Evolutionary conservation across 2,113 vertebrate genomes (phyloP), one percentile per base, ranked within the genome.

Genomic region (Noturus placidus): DNA sequence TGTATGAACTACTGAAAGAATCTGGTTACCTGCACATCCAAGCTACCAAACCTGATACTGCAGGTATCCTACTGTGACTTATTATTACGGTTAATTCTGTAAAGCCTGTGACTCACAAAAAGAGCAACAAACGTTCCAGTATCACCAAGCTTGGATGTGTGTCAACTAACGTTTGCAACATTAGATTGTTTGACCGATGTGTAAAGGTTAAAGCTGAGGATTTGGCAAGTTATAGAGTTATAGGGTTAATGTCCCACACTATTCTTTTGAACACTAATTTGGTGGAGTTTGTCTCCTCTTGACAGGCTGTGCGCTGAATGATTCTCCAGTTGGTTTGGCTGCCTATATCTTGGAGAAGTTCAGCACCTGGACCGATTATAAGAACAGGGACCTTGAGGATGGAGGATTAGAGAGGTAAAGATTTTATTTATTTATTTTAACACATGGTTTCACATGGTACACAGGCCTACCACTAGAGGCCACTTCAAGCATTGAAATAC

Each of bases 321-420:
- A 97, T 90, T 97, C 96, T 35, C 97, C 97, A 0, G 95, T 96
- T 3, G 97, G 96, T 27, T 93, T 98, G 89, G 97, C 96, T 84
- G 96, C 97, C 11, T 98, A 97, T 83, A 94, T 97, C 83, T 90
- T 97, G 91, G 97, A 98, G 89, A 97, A 97, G 90, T 98, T 97
- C 90, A 97, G 97, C 59, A 94, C 96, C 17, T 97, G 96, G 96
- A 96, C 96, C 17, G 89, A 97, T 63, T 9, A 84, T 17, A 92
- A 92, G 14, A 96, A 96, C 91, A 90, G 91, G 89, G 56, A 94
- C 25, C 92, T 94, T 89, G 93, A 89, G 2, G 94, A 97, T 42
- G 97, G 97, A 42, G 96, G 96, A 33, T 94, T 98, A 70, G 95
- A 96, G 87, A 96, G 95, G 97, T 98, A 94, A 81, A 54, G 14